phyloP scores from a whole-genome alignment of 2,888 invertebrate genomes.

The Alitta virens region DNA sequence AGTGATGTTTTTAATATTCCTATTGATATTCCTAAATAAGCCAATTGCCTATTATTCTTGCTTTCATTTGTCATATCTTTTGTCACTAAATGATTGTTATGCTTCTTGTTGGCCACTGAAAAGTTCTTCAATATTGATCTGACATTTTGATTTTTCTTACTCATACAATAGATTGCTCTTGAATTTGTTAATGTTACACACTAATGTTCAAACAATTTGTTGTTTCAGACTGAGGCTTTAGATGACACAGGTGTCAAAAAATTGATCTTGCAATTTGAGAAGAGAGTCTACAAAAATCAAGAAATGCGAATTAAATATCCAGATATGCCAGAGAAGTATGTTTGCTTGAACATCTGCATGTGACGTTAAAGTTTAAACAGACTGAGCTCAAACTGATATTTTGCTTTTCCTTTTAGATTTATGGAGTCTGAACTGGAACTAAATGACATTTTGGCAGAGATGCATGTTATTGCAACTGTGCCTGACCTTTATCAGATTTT shows the following conservation, averaged over 20 bases:
- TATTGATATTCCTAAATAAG: too few relatives aligned
- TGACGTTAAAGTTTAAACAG: not conserved
- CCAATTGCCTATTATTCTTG: too few relatives aligned
- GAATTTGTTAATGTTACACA: too few relatives aligned
- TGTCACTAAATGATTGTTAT: too few relatives aligned
- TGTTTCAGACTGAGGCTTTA: slow-evolving; percentile 71
- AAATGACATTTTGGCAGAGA: slow-evolving; percentile 81
- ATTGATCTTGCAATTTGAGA: slow-evolving; percentile 89
- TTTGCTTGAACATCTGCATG: not conserved
- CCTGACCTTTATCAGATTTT: slow-evolving; percentile 91
- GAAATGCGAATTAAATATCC: slow-evolving; percentile 98
- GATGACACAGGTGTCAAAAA: slow-evolving; percentile 86
- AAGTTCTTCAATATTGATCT: not conserved
- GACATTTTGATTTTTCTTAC: too few relatives aligned
- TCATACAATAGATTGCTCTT: too few relatives aligned
- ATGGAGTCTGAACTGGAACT: slow-evolving; percentile 95
- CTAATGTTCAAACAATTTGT: too few relatives aligned
- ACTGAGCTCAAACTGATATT: not conserved
- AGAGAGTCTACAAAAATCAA: slow-evolving; percentile 87
- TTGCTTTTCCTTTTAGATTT: slow-evolving; percentile 65
- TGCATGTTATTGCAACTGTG: slow-evolving; percentile 88
- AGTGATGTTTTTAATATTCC: too few relatives aligned
- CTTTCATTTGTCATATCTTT: too few relatives aligned
- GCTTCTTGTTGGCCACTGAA: not conserved
- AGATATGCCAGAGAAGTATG: slow-evolving; percentile 85